Evolutionary conservation across 1,140 invertebrate genomes (phyloP), one percentile per base, ranked within the genome.

Genomic region (Caenorhabditis tropicalis): DNA sequence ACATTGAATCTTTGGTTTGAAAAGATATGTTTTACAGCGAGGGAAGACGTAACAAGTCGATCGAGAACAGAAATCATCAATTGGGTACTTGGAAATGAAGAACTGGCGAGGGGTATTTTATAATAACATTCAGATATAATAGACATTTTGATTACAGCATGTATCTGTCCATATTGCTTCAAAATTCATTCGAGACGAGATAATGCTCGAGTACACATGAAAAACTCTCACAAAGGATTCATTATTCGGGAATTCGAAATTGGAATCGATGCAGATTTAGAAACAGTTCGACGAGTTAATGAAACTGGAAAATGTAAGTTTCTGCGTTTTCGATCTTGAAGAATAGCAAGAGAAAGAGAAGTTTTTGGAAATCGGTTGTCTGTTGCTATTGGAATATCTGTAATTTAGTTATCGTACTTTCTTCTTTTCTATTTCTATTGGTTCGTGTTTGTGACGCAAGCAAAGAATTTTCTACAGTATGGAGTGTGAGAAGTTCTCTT

Each of bases 121-220:
- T 27, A 58, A 27, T 7, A 33, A 36, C 12, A 36, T 16, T 19
- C 24, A 27, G 15, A 10, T 9, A 56, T 3, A 27, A 56, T 10
- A 9, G 10, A 10, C 10, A 27, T 56, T 56, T 56, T 60, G 24
- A n/a, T n/a, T 74, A 21, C 65, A 74, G 65, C 36, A 3, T 74
- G 65, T 21, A 24, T 74, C 33, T 74, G 65, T 24, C 65, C 65
- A 31, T 74, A 74, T 15, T 74, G 65, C 19, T 36, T 74, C 12
- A 74, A 74, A 74, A 74, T 74, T 43, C 65, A 74, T 74, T 74
- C 65, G 2, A 12, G 65, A 21, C 65, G 65, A 24, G 65, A 74
- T 31, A 74, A 74, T 21, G 36, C 65, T 3, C 16, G 65, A 43
- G 65, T 74, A 27, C 65, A 74, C 27, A 74, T 74, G 12, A 74